These are phyloP conservation scores for Hippoglossus hippoglossus DNA, from an alignment of 2,797 vertebrate genomes.

Conservation along the genomic window DNA sequence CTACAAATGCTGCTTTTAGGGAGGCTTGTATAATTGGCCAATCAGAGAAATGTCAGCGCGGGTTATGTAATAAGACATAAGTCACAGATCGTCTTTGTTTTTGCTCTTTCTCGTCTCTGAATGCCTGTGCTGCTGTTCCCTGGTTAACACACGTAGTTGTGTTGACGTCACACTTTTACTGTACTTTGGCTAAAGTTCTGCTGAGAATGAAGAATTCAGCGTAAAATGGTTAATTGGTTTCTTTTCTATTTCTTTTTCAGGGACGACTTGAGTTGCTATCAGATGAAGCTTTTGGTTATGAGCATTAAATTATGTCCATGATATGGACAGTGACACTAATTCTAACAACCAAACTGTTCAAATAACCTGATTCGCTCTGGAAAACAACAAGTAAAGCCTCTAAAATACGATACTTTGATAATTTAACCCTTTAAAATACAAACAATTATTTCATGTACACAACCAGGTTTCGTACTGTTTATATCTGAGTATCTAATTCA, in stretches of 20 bases:
- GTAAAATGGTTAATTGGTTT: background rate
- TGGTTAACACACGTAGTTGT: background rate
- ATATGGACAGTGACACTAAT: background rate
- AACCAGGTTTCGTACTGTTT: too few species aligned
- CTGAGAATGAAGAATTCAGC: background rate
- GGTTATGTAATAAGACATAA: slow-evolving; percentile 49
- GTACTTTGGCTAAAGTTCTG: background rate
- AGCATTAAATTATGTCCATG: too few species aligned
- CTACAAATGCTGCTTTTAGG: slow-evolving; percentile 47
- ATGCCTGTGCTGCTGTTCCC: background rate
- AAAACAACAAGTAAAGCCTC: slow-evolving; percentile 7
- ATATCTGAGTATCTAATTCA: too few species aligned
- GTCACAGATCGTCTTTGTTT: slow-evolving; percentile 35
- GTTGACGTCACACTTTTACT: background rate
- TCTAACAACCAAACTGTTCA: background rate
- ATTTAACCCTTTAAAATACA: background rate
- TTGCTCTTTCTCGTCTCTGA: slow-evolving; percentile 16
- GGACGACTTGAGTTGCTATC: too few species aligned
- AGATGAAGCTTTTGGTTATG: too few species aligned
- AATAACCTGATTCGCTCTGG: background rate
- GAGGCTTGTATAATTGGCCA: slow-evolving; percentile 46
- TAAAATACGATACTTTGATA: background rate
- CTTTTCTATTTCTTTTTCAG: too few species aligned
- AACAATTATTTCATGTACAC: background rate
- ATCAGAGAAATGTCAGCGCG: slow-evolving; percentile 35